Evolutionary conservation across 2,888 invertebrate species (phyloP).

Genomic region (Macaria liturata): DNA sequence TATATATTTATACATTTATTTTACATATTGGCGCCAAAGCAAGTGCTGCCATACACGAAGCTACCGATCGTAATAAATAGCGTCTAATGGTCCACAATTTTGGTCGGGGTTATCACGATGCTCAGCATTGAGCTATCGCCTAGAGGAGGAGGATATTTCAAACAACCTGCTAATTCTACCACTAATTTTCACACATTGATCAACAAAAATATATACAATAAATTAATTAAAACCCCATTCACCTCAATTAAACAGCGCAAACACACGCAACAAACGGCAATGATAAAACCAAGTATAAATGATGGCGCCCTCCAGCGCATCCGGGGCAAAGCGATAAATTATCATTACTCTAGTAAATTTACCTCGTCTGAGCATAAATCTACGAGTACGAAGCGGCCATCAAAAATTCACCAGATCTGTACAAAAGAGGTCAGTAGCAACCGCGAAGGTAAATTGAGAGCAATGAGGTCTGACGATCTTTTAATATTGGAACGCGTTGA

Average conservation of each 20-base stretch:
- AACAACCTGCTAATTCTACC: too few species aligned
- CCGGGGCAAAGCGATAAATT: constrained; percentile 27
- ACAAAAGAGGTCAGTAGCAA: constrained; percentile 23
- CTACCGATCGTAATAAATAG: too few species aligned
- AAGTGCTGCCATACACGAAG: too few species aligned
- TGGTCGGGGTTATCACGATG: too few species aligned
- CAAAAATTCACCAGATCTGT: constrained; percentile 33
- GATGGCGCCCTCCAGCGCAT: constrained; percentile 11
- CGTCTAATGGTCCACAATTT: too few species aligned
- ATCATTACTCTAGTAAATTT: constrained; percentile 33
- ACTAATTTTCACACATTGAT: not conserved
- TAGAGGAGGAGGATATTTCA: too few species aligned
- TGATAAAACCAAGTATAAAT: constrained; percentile 15
- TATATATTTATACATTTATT: too few species aligned
- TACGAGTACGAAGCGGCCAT: constrained; percentile 23
- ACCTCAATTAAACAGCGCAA: not conserved
- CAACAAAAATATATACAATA: not conserved
- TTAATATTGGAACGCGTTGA: too few species aligned
- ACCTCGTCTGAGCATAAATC: constrained; percentile 30
- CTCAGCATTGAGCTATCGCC: too few species aligned
- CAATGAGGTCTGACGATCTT: constrained; percentile 3
- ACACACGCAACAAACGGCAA: constrained; percentile 11
- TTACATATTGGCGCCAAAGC: too few species aligned
- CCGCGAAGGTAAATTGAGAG: constrained; percentile 10
- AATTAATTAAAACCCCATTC: constrained; percentile 3